phyloP scores from a whole-genome alignment of 2,797 vertebrate genomes.

The Psittacula echo region DNA sequence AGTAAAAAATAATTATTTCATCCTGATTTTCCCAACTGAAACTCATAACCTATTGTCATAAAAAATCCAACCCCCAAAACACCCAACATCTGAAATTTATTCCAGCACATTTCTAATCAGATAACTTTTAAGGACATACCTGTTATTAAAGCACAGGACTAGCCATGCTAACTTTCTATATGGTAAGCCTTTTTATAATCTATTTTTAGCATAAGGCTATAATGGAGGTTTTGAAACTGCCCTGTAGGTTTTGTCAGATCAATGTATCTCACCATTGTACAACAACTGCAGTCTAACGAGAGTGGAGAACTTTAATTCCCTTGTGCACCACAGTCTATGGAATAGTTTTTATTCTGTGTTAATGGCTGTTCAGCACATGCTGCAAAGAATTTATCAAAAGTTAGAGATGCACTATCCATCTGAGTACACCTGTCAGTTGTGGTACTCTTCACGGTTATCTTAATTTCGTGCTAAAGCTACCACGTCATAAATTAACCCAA shows the following conservation, averaged over 20 bases:
- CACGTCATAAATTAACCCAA: background rate
- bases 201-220: background rate
- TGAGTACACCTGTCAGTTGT: background rate
- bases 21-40: background rate
- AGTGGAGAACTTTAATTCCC: background rate
- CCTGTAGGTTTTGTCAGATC: background rate
- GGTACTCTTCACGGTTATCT: background rate
- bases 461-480: background rate
- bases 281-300: background rate
- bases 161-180: background rate
- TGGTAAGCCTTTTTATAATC: background rate
- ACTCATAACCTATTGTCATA: background rate
- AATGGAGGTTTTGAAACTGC: background rate
- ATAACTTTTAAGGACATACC: background rate
- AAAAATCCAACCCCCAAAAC: fast-evolving
- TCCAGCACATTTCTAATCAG: background rate
- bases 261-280: background rate
- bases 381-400: background rate
- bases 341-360: background rate
- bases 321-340: background rate
- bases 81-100: background rate
- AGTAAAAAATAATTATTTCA: background rate
- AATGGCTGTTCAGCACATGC: background rate
- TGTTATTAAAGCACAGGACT: background rate
- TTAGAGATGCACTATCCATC: background rate